Conservation (phyloP, 2,113 vertebrate genomes). For the Pyxicephalus adspersus region DNA sequence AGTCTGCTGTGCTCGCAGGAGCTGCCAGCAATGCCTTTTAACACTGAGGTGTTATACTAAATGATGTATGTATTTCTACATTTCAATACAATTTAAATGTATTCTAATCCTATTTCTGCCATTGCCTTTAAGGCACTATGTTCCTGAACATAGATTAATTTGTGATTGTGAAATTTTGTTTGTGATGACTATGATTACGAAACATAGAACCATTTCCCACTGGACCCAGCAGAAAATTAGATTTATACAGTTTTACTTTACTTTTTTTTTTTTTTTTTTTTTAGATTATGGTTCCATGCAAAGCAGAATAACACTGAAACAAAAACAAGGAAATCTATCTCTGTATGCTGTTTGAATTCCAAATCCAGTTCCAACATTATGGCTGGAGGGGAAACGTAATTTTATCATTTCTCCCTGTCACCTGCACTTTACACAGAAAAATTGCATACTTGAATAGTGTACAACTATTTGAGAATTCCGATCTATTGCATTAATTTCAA, state of each 20-base stretch:
- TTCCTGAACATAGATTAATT: conserved; percentile 2
- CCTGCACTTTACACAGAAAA: conserved; percentile 46
- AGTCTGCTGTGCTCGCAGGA: no score
- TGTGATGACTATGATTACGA: neutral
- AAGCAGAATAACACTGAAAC: conserved; percentile 22
- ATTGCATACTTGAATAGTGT: conserved; percentile 52
- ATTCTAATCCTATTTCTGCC: neutral
- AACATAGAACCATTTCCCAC: conserved; percentile 12
- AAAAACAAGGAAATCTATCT: conserved; percentile 39
- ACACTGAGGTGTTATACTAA: no score
- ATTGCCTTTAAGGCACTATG: neutral
- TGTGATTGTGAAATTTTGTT: no score
- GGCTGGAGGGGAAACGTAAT: conserved; percentile 54
- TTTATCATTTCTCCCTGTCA: conserved; percentile 55
- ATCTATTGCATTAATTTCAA: conserved; percentile 55
- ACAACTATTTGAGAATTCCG: conserved; percentile 33
- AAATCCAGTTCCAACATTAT: conserved; percentile 27
- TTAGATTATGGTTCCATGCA: conserved; percentile 12
- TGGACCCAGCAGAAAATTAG: conserved; percentile 25
- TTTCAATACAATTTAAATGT: neutral
- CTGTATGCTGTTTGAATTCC: conserved; percentile 25
- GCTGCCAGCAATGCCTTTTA: no score
- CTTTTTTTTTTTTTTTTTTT: conserved; percentile 8
- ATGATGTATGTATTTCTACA: neutral
- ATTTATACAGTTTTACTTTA: conserved; percentile 25